Base-by-base conservation (phyloP, 2,888 invertebrate genomes). In the Philereme transversata region DNA sequence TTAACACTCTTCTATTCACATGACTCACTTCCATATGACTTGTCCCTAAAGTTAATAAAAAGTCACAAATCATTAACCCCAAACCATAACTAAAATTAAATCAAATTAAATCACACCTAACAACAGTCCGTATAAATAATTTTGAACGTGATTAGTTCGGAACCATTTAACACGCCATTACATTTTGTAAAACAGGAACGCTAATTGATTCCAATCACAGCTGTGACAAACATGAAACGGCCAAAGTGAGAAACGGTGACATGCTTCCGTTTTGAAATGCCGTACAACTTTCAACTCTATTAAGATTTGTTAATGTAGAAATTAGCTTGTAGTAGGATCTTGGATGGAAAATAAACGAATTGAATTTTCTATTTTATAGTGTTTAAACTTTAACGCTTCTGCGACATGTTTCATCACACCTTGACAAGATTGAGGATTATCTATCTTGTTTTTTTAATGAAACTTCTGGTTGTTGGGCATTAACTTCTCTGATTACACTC, bases 141-240 rank as follows among this genome's bases (percentile, higher is more conserved):
- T 56, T 49, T 59, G 56, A 45, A 51, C 51, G 41, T n/a, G 3
- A 22, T 59, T 54, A 47, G 44, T 58, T 64, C 58, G 43, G 49
- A 59, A 22, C 55, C 62, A 58, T 66, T 69, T 64, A 64, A 65
- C 65, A 61, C 63, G 47, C 59, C 62, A 61, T 68, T 64, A 57
- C 57, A 60, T 65, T 55, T 64, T 57, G 62, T 70, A 68, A 68
- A 61, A 72, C 74, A 70, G 65, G 58, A 57, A 33, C 44, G 69
- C 71, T 79, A 79, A 79, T 79, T 78, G 75, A 74, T 71, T 72
- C 65, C 73, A 77, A 76, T 74, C 72, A 71, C 53, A 62, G 63
- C 63, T 65, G 76, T 73, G 77, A 79, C 78, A 79, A 75, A 74
- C 67, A 70, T 45, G 55, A 68, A 62, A 64, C 67, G 62, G 65